Base-by-base conservation (phyloP, 2,113 vertebrate genomes). In the Chamaetylas fuelleborni region DNA sequence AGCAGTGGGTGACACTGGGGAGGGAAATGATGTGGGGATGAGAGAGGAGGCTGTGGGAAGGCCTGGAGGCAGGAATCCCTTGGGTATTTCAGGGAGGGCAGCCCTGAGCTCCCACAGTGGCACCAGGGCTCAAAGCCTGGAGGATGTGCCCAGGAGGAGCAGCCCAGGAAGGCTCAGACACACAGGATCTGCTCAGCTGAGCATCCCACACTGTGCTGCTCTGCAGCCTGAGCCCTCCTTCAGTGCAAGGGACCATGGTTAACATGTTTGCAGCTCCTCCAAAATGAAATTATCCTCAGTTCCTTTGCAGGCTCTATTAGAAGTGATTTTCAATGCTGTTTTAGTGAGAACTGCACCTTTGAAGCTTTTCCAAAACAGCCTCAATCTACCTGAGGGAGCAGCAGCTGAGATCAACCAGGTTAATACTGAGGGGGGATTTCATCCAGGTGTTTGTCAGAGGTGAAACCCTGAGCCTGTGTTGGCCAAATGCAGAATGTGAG, bases 341-440 rank as follows among this genome's bases (percentile, higher is more conserved):
- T 54, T 11, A 53, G 54, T 28, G n/a, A 81, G 40, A 81, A 26
- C 14, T 61, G 13, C 13, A 19, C 60, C 91, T 93, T 72, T 92
- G 86, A 92, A 88, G 54, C 45, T 45, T 91, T 71, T 90, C 86
- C 53, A 69, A 22, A 88, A n/a, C 3, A 72, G 14, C 53, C 80
- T 60, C 66, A 38, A 8, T 69, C 45, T 28, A 72, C 67, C 77
- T 53, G 65, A 91, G 38, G 89, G 80, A 93, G 67, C 8, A 83
- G 62, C 8, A 43, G 54, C 9, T 57, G 88, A 81, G 76, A 70
- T 73, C 18, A 86, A 19, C 45, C 33, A n/a, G 34, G 34, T 14
- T 48, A 38, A 58, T 50, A 12, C 33, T 85, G 50, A 16, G 66
- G 19, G 61, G 61, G 78, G 40, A 76, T 61, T 92, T 65, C 76